A percentile compares a stretch with the other conserved stretches of the same genome.
Evolutionary conservation across 2,113 vertebrate genomes (phyloP).

Genomic region (Lasiurus borealis): DNA sequence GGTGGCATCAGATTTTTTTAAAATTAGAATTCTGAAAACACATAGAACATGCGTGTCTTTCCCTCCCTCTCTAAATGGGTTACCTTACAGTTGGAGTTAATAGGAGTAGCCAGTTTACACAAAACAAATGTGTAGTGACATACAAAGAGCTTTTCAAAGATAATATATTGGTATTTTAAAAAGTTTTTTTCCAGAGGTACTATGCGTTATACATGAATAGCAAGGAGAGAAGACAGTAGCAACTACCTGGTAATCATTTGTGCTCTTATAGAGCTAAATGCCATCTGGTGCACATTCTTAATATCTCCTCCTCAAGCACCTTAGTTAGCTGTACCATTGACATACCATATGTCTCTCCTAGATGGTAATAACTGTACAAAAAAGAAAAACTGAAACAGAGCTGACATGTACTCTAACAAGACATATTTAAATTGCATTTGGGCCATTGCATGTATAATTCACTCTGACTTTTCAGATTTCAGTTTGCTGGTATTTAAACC

Average conservation of each 20-base stretch:
- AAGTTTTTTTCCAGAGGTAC: slow-evolving; percentile 5
- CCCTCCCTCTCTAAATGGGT: neutral
- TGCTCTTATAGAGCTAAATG: slow-evolving; percentile 68
- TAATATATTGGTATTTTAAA: slow-evolving; percentile 28
- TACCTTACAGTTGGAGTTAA: neutral
- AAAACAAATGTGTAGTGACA: neutral
- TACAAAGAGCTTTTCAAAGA: slow-evolving; percentile 16
- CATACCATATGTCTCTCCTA: slow-evolving; percentile 63
- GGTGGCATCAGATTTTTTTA: neutral
- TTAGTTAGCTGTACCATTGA: slow-evolving; percentile 67
- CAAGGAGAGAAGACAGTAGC: slow-evolving; percentile 57
- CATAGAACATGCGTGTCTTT: neutral
- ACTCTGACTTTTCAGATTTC: neutral
- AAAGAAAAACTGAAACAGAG: slow-evolving; percentile 40
- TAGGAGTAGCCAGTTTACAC: neutral
- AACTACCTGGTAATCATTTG: slow-evolving; percentile 68
- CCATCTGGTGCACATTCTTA: slow-evolving; percentile 80
- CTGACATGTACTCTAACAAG: slow-evolving; percentile 66
- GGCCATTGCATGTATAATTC: neutral
- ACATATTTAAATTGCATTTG: slow-evolving; percentile 33
- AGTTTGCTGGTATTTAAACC: neutral
- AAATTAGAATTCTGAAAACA: neutral
- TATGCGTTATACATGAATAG: neutral
- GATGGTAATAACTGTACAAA: slow-evolving; percentile 40
- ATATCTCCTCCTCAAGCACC: slow-evolving; percentile 72